Base-by-base conservation (phyloP, 2,113 vertebrate genomes). In the Calidris pygmaea region DNA sequence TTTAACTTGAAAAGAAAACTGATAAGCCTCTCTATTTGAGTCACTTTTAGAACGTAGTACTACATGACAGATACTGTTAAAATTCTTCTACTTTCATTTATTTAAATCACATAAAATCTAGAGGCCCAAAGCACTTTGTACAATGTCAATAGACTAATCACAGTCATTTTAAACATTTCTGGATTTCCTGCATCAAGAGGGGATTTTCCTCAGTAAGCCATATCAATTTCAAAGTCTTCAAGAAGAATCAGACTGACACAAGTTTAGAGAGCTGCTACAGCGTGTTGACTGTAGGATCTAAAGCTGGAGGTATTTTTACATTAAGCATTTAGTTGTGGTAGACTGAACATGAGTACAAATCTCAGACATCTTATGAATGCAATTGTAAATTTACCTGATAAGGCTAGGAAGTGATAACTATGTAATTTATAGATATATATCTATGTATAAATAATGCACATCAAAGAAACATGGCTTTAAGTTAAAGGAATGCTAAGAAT, bases 81-180 rank as follows among this genome's bases (percentile, higher is more conserved):
- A 81, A 91, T 56, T 89, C 63, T 76, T 95, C 56, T 50, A 27
- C 66, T 83, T 65, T 37, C 15, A 41, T 85, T 95, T 92, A 41
- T 85, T 95, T 92, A 80, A 73, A 95, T 87, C 48, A 60, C n/a
- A 89, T 65, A 32, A 79, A 87, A 55, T 72, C n/a, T 83, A 87
- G 47, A 95, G 22, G 50, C 37, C 39, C 55, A 93, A 87, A 86
- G 32, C 39, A 67, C 70, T 85, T 76, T 12, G 12, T 79, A 80
- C 47, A 72, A 80, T 67, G 58, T 84, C 65, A 85, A 43, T 75
- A 87, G 52, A 65, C 20, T 58, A 83, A 85, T 72, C n/a, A 73
- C 41, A 77, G 22, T 45, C 3, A 72, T 85, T 81, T 79, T 53
- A 62, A 88, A 74, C 0, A 2, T 77, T 88, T 83, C 67, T 77